These are phyloP conservation scores for Donacobius atricapilla DNA, from an alignment of 2,113 vertebrate genomes.

Conservation along the genomic window DNA sequence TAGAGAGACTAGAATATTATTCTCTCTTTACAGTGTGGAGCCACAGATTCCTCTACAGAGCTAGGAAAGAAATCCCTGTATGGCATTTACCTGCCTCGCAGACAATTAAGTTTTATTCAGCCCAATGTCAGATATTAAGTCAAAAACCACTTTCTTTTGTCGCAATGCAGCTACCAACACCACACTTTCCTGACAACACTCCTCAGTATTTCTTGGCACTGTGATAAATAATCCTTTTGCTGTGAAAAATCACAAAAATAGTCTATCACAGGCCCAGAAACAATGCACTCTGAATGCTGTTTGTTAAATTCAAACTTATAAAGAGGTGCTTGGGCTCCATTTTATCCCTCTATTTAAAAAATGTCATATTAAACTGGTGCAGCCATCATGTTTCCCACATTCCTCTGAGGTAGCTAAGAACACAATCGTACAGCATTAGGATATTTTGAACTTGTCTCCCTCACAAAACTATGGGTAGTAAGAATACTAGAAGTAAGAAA, in stretches of 20 bases:
- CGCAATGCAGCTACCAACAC: not conserved
- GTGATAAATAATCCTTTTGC: not conserved
- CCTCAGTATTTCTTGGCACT: not conserved
- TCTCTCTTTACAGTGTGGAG: not conserved
- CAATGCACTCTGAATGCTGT: rapidly evolving
- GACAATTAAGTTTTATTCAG: not conserved
- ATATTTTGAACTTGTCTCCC: not conserved
- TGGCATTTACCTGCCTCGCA: not conserved
- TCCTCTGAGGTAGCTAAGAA: not conserved
- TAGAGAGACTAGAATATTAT: rapidly evolving
- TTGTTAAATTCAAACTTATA: not conserved
- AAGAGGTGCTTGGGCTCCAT: not conserved
- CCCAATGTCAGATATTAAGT: not conserved
- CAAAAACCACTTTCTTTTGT: not conserved
- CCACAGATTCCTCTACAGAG: not conserved
- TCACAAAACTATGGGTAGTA: not conserved
- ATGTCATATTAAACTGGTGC: not conserved
- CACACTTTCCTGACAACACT: not conserved
- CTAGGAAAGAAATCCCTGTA: not conserved
- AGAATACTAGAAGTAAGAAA: not conserved
- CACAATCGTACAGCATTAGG: not conserved
- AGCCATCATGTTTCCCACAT: not conserved
- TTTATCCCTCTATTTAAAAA: not conserved
- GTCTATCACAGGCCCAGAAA: not conserved
- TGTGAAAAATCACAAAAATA: not conserved